A percentile compares a stretch with the other conserved stretches of the same genome.
Evolutionary conservation across 2,113 vertebrate genomes (phyloP).

Genomic region (Lipotes vexillifer): DNA sequence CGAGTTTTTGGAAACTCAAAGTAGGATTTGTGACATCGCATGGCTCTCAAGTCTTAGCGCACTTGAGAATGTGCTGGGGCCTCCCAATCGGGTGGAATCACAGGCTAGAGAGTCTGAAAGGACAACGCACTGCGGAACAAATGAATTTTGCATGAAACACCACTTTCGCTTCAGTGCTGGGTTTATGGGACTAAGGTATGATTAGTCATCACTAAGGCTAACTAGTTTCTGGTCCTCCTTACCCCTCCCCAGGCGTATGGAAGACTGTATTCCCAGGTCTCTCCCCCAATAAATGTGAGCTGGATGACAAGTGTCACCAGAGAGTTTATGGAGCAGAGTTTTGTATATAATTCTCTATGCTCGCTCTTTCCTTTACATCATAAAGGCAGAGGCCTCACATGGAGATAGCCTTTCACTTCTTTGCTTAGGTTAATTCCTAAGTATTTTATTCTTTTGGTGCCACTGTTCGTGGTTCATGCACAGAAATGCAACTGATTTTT

Average conservation of each 20-base stretch:
- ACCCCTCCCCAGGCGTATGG: not conserved
- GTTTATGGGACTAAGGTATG: not conserved
- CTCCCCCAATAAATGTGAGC: not conserved
- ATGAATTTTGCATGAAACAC: not conserved
- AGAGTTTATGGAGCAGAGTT: too few relatives aligned
- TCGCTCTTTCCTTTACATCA: not conserved
- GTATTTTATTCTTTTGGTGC: too few relatives aligned
- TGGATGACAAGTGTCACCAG: not conserved
- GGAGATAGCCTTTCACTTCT: too few relatives aligned
- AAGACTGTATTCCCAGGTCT: not conserved
- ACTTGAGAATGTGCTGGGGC: not conserved
- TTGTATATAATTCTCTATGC: not conserved
- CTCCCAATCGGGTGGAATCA: not conserved
- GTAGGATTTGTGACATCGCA: not conserved
- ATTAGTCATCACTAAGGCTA: too few relatives aligned
- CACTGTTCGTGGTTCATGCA: too few relatives aligned
- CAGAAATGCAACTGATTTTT: too few relatives aligned
- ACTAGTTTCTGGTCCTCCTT: not conserved
- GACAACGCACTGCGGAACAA: not conserved
- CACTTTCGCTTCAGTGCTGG: not conserved
- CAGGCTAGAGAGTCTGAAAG: not conserved
- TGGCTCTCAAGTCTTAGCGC: not conserved
- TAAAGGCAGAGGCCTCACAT: not conserved
- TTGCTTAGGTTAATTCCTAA: too few relatives aligned
- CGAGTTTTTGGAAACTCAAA: not conserved